Conservation (phyloP, 2,113 vertebrate species). For the Chaetops frenatus region DNA sequence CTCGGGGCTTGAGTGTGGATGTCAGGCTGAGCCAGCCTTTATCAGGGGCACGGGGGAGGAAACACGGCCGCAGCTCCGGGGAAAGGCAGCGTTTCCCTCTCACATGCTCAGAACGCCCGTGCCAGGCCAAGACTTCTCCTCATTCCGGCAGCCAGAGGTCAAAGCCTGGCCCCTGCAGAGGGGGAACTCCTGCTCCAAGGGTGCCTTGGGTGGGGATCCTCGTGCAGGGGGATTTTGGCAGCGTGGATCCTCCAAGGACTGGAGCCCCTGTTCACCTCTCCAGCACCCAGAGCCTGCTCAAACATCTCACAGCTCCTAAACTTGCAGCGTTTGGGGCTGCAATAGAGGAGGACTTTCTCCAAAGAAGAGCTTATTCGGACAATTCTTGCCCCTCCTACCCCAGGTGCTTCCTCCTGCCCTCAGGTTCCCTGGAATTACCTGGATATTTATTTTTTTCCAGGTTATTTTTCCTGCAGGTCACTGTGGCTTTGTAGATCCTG, state of each 20-base stretch:
- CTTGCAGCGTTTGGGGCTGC: not conserved
- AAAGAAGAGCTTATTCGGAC: not conserved
- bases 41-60: not conserved
- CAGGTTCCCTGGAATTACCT: accelerated
- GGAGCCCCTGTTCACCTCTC: not conserved
- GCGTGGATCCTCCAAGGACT: accelerated
- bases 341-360: not conserved
- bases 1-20: not conserved
- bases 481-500: not conserved
- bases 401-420: not conserved
- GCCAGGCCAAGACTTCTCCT: not conserved
- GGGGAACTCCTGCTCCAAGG: not conserved
- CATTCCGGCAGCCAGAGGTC: not conserved
- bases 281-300: not conserved
- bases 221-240: not conserved
- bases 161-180: not conserved
- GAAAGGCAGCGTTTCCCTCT: not conserved
- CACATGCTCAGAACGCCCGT: not conserved
- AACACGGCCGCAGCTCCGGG: not conserved
- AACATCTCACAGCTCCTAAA: not conserved
- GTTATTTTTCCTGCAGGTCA: not conserved
- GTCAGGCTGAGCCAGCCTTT: not conserved
- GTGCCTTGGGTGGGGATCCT: not conserved
- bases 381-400: not conserved
- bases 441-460: not conserved